Evolutionary conservation across 1,140 invertebrate genomes (phyloP).

Genomic region (Platorchestia sp.): DNA sequence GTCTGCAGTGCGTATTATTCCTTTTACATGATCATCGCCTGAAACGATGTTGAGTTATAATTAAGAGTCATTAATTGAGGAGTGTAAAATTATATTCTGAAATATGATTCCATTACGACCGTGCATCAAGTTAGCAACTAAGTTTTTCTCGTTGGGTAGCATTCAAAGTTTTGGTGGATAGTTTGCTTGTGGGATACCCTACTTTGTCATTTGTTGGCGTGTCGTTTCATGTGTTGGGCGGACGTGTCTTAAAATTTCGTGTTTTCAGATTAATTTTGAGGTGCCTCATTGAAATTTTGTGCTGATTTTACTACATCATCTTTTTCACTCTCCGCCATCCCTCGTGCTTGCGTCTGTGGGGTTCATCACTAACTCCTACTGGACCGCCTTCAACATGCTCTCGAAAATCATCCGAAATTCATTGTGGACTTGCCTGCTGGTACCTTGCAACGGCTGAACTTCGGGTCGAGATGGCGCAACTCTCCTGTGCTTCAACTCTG

Average conservation of each 20-base stretch:
- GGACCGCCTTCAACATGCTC: conserved; percentile 62
- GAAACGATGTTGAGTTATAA: neutral
- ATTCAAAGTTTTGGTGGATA: neutral
- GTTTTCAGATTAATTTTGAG: neutral
- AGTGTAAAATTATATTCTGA: neutral
- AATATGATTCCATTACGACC: neutral
- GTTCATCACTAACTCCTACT: conserved; percentile 41
- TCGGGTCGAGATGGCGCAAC: neutral
- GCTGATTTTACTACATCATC: conserved; percentile 50
- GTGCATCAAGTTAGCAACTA: neutral
- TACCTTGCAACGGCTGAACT: neutral
- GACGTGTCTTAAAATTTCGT: neutral
- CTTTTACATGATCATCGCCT: neutral
- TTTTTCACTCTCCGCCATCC: neutral
- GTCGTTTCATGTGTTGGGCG: neutral
- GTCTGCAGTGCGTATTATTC: neutral
- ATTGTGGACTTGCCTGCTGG: neutral
- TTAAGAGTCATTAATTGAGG: neutral
- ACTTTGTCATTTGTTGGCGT: neutral
- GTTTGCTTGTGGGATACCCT: neutral
- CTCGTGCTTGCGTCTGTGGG: conserved; percentile 36
- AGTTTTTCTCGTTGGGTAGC: neutral
- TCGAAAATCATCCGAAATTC: conserved; percentile 48
- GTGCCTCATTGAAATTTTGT: conserved; percentile 31
- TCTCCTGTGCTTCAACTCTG: neutral